Conservation (phyloP, 1,140 invertebrate genomes). For the Ptiloglossa arizonensis region DNA sequence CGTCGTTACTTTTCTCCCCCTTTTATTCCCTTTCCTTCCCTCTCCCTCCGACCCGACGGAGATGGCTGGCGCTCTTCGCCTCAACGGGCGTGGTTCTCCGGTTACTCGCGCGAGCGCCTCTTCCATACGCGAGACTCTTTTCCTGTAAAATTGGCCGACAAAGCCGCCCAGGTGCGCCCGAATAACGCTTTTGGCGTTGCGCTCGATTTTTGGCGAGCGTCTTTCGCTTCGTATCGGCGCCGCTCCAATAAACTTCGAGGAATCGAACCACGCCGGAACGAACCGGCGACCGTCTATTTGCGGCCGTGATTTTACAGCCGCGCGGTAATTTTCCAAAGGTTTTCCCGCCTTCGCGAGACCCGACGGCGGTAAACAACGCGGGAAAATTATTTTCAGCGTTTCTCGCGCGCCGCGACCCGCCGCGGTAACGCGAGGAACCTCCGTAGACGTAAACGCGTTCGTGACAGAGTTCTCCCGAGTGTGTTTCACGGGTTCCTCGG, state of each 20-base stretch:
- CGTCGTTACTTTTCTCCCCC: not conserved
- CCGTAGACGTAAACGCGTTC: too few relatives aligned
- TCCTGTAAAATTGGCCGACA: not conserved
- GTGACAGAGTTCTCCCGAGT: too few relatives aligned
- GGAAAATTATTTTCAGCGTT: constrained; percentile 9
- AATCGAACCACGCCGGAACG: too few relatives aligned
- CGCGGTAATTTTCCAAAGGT: not conserved
- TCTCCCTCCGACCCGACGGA: too few relatives aligned
- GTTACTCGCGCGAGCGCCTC: not conserved
- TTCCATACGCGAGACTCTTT: too few relatives aligned
- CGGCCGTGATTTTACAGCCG: not conserved
- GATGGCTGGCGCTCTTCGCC: not conserved
- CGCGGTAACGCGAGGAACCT: too few relatives aligned
- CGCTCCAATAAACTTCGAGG: too few relatives aligned
- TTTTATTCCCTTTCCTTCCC: too few relatives aligned
- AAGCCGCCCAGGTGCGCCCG: not conserved
- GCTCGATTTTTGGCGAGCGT: too few relatives aligned
- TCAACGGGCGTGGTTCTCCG: constrained; percentile 29
- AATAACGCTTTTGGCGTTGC: not conserved
- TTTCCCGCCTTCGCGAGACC: not conserved
- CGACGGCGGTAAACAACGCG: not conserved
- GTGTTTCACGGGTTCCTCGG: too few relatives aligned
- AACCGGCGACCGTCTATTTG: not conserved
- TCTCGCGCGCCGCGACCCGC: too few relatives aligned
- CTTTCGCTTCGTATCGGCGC: too few relatives aligned